Evolutionary conservation across 1,140 invertebrate genomes (phyloP), one percentile per base, ranked within the genome.

Genomic region (Araneus ventricosus): DNA sequence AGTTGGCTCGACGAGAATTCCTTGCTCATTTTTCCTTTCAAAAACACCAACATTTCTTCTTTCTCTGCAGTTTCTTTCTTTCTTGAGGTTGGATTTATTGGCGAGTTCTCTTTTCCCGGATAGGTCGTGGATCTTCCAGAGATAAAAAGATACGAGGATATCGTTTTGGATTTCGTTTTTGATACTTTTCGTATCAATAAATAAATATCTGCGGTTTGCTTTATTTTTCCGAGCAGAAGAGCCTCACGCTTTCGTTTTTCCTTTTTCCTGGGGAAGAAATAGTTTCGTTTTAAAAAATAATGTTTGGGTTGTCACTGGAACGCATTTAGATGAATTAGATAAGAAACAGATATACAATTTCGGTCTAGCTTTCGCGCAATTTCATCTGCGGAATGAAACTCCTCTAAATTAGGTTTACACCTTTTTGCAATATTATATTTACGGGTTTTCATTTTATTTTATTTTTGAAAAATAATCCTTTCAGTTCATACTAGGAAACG

Each of bases 131-230:
- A 91, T 90, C 79, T 84, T 84, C 59, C 30, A n/a, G 37, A 82
- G 75, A 90, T 90, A 90, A 90, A 91, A 91, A 91, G 89, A 84
- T 84, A 84, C 52, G n/a, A 41, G 59, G 59, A 84, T 91, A 91
- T 91, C 57, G 57, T 91, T 91, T 84, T 91, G 57, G 57, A 91
- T 91, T 91, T 84, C 79, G 75, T 59, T 84, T 91, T 84, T 91
- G 75, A 91, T 82, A 91, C 89, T n/a, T n/a, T n/a, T n/a, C n/a
- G n/a, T n/a, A n/a, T n/a, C n/a, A 59, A 84, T 91, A 84, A 91
- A 91, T 91, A 91, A 84, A 91, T 91, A 82, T 91, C 57, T 91
- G 79, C 52, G 79, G 79, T 91, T 91, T 90, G 52, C n/a, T 91
- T 90, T 91, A 63, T 91, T 91, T 84, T 45, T 37, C 34, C 34